These are phyloP conservation scores for Cyprinus carpio DNA, from an alignment of 2,113 vertebrate genomes.

Conservation along the genomic window DNA sequence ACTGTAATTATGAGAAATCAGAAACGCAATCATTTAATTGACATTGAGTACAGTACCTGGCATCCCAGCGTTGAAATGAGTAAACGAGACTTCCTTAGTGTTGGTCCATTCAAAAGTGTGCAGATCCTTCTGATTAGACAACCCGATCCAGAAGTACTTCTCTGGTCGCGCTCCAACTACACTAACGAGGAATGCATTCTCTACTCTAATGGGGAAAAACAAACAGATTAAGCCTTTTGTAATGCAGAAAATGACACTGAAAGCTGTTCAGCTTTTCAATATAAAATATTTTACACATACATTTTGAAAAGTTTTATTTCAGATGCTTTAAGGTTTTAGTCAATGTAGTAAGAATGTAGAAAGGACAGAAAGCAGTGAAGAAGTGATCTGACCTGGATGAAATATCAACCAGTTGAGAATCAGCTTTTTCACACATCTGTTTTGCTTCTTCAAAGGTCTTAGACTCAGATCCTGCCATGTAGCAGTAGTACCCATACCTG, in stretches of 20 bases:
- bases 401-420: conserved; percentile 82
- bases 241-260: neutral
- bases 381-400: conserved; percentile 79
- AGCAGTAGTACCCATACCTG: conserved; percentile 87
- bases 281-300: neutral
- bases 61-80: conserved; percentile 88
- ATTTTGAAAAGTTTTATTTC: neutral
- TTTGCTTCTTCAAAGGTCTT: conserved; percentile 86
- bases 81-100: conserved; percentile 77
- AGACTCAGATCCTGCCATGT: conserved; percentile 80
- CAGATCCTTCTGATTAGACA: conserved; percentile 80
- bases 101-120: conserved; percentile 83
- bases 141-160: conserved; percentile 89
- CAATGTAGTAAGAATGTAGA: neutral
- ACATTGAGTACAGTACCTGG: conserved; percentile 68
- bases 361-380: neutral
- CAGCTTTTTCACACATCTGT: conserved; percentile 74
- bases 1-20: neutral
- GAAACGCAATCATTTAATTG: neutral
- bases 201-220: conserved; percentile 74
- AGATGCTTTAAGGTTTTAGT: neutral
- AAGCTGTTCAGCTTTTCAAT: neutral
- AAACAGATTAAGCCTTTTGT: neutral
- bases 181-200: conserved; percentile 92
- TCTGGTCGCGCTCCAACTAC: conserved; percentile 85